phyloP scores from a whole-genome alignment of 2,888 invertebrate species.

The Andrena trimmerana region DNA sequence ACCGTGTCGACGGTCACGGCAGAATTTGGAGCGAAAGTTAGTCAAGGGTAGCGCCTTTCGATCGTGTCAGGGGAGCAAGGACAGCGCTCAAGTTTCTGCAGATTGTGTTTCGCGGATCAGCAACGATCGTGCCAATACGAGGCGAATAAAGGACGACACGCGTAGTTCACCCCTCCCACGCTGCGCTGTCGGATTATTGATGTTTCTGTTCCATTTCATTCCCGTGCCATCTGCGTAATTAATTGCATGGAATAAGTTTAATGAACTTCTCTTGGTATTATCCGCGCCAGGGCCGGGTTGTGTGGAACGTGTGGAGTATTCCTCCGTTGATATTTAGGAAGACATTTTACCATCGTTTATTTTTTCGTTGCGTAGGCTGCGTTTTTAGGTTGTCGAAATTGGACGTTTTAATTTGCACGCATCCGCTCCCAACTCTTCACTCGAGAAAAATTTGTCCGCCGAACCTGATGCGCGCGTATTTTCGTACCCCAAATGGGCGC shows the following conservation, averaged over 20 bases:
- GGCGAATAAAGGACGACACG: constrained; percentile 2
- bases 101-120: constrained; percentile 30
- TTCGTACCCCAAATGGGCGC: background rate
- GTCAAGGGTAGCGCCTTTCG: constrained; percentile 4
- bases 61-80: constrained; percentile 20
- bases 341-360: no score
- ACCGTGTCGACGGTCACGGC: no score
- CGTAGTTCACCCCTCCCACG: background rate
- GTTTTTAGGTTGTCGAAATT: no score
- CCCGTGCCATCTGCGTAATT: background rate
- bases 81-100: constrained; percentile 22
- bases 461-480: no score
- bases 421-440: no score
- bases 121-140: constrained; percentile 39
- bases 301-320: no score
- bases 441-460: no score
- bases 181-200: background rate
- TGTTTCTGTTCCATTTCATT: constrained; percentile 16
- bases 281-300: background rate
- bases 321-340: no score
- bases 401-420: no score
- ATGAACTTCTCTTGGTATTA: background rate
- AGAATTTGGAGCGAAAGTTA: constrained; percentile 17
- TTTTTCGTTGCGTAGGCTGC: no score
- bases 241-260: constrained; percentile 14